These are phyloP conservation scores for Cantharis rufa DNA, from an alignment of 2,888 invertebrate genomes.

Conservation along the genomic window DNA sequence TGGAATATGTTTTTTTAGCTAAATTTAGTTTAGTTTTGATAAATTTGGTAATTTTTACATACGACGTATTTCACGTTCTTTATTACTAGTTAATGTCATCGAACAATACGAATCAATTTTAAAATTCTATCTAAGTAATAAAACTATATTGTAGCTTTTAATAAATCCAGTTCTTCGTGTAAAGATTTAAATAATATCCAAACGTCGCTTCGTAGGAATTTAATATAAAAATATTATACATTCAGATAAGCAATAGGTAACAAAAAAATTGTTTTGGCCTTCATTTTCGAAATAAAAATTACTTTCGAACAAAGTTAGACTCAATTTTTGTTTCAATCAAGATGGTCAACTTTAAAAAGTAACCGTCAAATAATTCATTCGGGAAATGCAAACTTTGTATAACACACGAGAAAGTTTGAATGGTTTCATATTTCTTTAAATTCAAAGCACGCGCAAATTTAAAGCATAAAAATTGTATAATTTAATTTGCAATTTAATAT, in stretches of 20 bases:
- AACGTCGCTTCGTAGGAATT: too few species aligned
- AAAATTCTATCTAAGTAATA: too few species aligned
- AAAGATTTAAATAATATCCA: too few species aligned
- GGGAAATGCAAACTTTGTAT: background rate
- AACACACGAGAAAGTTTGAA: background rate
- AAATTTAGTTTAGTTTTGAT: background rate
- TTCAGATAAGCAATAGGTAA: too few species aligned
- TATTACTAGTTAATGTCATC: too few species aligned
- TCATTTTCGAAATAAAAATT: background rate
- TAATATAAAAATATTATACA: too few species aligned
- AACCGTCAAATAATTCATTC: background rate
- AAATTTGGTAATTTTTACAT: background rate
- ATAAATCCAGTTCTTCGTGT: too few species aligned
- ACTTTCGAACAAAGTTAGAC: background rate
- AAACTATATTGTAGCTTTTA: too few species aligned
- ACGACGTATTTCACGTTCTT: too few species aligned
- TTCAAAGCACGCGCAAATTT: background rate
- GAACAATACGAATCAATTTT: too few species aligned
- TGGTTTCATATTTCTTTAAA: background rate
- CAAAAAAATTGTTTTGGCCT: background rate
- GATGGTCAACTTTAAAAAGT: background rate
- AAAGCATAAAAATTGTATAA: constrained; percentile 2
- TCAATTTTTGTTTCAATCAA: background rate
- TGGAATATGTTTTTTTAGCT: background rate
- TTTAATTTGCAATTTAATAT: constrained; percentile 18